Evolutionary conservation across 2,113 vertebrate species (phyloP).

Genomic region (Potamarius usumacintae): DNA sequence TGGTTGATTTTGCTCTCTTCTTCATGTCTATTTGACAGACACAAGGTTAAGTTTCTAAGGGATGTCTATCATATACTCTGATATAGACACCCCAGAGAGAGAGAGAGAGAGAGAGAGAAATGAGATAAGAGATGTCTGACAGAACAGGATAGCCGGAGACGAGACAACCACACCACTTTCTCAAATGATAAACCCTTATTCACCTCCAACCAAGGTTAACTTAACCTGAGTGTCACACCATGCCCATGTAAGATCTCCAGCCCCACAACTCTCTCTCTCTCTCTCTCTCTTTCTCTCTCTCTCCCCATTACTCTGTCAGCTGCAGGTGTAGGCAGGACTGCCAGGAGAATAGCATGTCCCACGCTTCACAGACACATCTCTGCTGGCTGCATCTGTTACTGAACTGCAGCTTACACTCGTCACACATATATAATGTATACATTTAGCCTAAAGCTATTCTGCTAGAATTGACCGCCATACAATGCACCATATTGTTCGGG

Average conservation of each 20-base stretch:
- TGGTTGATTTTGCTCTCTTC: neutral
- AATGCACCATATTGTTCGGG: neutral
- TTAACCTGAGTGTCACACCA: constrained; percentile 44
- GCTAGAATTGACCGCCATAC: neutral
- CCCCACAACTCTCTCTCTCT: constrained; percentile 24
- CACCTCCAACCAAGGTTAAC: constrained; percentile 51
- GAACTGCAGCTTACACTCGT: constrained; percentile 20
- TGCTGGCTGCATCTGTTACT: constrained; percentile 39
- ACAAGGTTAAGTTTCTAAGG: neutral
- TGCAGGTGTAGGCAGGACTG: constrained; percentile 37
- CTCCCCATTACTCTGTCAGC: constrained; percentile 42
- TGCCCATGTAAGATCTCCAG: constrained; percentile 44
- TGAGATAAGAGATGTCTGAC: constrained; percentile 44
- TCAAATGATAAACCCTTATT: constrained; percentile 31
- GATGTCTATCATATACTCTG: constrained; percentile 11
- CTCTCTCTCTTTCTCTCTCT: constrained; percentile 14
- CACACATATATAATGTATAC: constrained; percentile 40
- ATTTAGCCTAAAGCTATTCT: constrained; percentile 43
- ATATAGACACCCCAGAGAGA: constrained; percentile 4
- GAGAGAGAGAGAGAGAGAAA: constrained; percentile 35
- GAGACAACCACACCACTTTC: constrained; percentile 45
- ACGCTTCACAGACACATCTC: constrained; percentile 26
- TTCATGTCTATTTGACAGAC: neutral
- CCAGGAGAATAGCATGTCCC: constrained; percentile 18
- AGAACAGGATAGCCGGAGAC: constrained; percentile 47